These are phyloP conservation scores for Gorsachius goisagi DNA, from an alignment of 2,113 vertebrate species.

Conservation along the genomic window DNA sequence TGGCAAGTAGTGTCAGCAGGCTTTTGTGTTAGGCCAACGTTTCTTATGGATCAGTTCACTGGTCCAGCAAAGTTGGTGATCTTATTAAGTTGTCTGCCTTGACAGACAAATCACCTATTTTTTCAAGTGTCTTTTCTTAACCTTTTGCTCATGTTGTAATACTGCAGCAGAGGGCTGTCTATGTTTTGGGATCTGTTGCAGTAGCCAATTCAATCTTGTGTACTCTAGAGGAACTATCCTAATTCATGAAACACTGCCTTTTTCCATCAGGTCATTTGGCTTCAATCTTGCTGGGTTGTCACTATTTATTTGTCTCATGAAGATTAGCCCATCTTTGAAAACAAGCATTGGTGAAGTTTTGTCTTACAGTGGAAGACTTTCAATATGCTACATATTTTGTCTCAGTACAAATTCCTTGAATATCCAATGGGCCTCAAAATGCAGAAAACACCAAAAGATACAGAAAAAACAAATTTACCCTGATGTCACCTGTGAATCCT, in stretches of 20 bases:
- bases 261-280: not conserved
- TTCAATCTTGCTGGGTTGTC: not conserved
- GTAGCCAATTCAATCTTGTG: not conserved
- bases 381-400: not conserved
- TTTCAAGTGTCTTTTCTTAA: not conserved
- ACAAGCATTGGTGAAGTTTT: not conserved
- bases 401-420: not conserved
- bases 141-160: not conserved
- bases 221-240: not conserved
- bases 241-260: not conserved
- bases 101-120: not conserved
- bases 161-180: not conserved
- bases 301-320: not conserved
- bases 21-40: not conserved
- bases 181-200: not conserved
- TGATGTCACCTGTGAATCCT: not conserved
- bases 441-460: not conserved
- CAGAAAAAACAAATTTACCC: not conserved
- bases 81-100: not conserved
- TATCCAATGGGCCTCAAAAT: not conserved
- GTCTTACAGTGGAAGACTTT: not conserved
- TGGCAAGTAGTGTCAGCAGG: not conserved
- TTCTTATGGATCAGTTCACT: not conserved
- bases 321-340: not conserved
- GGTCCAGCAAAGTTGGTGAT: not conserved